These are phyloP conservation scores for Trimorus sp. DNA, from an alignment of 2,888 invertebrate species.

Conservation along the genomic window DNA sequence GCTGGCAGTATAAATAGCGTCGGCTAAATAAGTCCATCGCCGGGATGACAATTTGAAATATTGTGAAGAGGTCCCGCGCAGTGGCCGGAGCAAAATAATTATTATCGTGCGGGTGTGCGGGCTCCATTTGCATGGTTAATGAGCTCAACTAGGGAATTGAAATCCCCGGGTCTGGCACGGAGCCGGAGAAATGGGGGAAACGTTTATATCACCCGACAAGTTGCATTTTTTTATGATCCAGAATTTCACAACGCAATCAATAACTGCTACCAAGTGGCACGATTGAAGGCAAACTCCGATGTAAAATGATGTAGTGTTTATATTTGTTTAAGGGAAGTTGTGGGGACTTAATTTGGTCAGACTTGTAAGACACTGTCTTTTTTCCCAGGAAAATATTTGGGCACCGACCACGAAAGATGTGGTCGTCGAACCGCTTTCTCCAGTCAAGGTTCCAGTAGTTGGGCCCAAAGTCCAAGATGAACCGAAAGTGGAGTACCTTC, in stretches of 20 bases:
- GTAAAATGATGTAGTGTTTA: background rate
- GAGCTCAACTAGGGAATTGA: constrained; percentile 54
- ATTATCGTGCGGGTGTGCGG: constrained; percentile 53
- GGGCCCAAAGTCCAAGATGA: constrained; percentile 30
- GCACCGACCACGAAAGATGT: constrained; percentile 44
- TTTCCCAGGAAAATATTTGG: constrained; percentile 68
- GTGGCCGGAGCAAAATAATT: constrained; percentile 61
- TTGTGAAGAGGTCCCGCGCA: constrained; percentile 57
- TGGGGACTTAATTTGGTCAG: background rate
- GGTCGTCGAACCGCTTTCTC: constrained; percentile 35
- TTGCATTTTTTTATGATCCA: constrained; percentile 14
- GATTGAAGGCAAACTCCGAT: too few relatives aligned
- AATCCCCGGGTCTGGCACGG: constrained; percentile 46
- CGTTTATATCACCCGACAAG: constrained; percentile 37
- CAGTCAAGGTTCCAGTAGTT: constrained; percentile 13
- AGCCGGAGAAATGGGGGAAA: constrained; percentile 41
- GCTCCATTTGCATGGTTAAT: constrained; percentile 63
- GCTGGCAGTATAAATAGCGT: constrained; percentile 24
- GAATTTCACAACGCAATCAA: constrained; percentile 32
- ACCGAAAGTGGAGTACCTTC: constrained; percentile 22
- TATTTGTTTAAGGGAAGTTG: background rate
- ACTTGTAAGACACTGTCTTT: background rate
- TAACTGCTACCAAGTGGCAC: background rate
- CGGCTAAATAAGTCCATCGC: constrained; percentile 40
- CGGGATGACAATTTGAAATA: constrained; percentile 59